Percentiles rank a stretch among this genome's conserved stretches.
phyloP scores from a whole-genome alignment of 2,797 vertebrate genomes.

The Sebastes melanostomus region DNA sequence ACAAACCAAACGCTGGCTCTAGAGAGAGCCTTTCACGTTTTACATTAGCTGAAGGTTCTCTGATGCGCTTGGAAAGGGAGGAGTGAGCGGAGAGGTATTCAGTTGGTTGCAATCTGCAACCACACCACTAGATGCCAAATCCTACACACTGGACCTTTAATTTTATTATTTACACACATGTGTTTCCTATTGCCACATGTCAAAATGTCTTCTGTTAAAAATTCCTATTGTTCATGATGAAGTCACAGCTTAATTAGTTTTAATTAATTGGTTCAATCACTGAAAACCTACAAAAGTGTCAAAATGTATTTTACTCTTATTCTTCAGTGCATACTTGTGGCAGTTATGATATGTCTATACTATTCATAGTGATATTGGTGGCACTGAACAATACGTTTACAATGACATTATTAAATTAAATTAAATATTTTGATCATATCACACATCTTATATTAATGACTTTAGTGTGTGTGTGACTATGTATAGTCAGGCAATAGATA shows the following conservation, averaged over 20 bases:
- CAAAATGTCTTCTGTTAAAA: not conserved
- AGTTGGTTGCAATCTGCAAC: not conserved
- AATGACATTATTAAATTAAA: not conserved
- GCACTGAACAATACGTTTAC: not conserved
- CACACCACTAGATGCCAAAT: not conserved
- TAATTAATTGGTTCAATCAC: not conserved
- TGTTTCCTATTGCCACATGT: not conserved
- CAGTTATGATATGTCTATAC: too few relatives aligned
- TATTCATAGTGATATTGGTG: not conserved
- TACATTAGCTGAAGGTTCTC: too few relatives aligned
- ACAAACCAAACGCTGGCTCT: too few relatives aligned
- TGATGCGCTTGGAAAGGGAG: too few relatives aligned
- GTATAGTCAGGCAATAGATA: too few relatives aligned
- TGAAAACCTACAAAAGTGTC: not conserved
- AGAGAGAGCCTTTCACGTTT: too few relatives aligned
- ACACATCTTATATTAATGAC: not conserved
- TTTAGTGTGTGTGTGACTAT: not conserved
- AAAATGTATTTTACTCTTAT: not conserved
- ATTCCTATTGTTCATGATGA: not conserved
- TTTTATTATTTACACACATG: not conserved
- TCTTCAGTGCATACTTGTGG: not conserved
- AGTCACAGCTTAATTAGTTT: not conserved
- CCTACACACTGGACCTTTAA: too few relatives aligned
- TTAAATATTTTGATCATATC: not conserved
- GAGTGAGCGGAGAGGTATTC: too few relatives aligned